Conservation (phyloP, 2,888 invertebrate genomes). For the Lithophane semibrunnea region DNA sequence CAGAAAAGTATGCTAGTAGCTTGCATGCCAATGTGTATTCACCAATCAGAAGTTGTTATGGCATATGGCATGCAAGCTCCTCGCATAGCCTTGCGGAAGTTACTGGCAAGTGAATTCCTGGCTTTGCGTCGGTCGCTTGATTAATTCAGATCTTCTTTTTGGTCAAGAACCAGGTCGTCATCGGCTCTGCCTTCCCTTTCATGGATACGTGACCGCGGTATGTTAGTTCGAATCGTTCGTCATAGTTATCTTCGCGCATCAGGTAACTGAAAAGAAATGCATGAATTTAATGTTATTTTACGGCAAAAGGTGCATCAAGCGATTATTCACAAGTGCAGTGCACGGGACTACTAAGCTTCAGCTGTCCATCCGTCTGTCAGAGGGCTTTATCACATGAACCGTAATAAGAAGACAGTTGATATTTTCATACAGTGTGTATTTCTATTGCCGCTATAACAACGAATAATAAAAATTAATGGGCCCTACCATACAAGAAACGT, state of each 20-base stretch:
- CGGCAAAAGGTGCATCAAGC: not conserved
- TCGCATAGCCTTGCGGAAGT: not conserved
- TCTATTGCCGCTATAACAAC: too few relatives aligned
- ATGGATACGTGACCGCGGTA: constrained; percentile 97
- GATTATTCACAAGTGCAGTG: not conserved
- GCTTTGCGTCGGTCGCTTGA: not conserved
- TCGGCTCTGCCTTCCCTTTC: constrained; percentile 98
- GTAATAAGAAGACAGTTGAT: too few relatives aligned
- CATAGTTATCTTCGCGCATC: constrained; percentile 95
- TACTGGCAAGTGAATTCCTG: not conserved
- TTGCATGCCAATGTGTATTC: not conserved
- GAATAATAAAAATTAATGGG: too few relatives aligned
- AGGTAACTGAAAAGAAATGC: constrained; percentile 92
- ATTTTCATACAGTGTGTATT: too few relatives aligned
- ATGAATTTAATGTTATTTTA: not conserved
- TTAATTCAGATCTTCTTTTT: constrained; percentile 78
- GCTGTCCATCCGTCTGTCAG: too few relatives aligned
- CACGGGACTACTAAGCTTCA: too few relatives aligned
- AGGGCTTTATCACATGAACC: too few relatives aligned
- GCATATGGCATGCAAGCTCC: not conserved
- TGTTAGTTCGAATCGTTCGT: constrained; percentile 95
- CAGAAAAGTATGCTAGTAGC: not conserved
- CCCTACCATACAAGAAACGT: too few relatives aligned
- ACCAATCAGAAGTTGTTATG: not conserved
- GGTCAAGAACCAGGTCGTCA: constrained; percentile 97